Conservation (phyloP, 92 coral and sea anemone genomes). For the Ricordea florida region DNA sequence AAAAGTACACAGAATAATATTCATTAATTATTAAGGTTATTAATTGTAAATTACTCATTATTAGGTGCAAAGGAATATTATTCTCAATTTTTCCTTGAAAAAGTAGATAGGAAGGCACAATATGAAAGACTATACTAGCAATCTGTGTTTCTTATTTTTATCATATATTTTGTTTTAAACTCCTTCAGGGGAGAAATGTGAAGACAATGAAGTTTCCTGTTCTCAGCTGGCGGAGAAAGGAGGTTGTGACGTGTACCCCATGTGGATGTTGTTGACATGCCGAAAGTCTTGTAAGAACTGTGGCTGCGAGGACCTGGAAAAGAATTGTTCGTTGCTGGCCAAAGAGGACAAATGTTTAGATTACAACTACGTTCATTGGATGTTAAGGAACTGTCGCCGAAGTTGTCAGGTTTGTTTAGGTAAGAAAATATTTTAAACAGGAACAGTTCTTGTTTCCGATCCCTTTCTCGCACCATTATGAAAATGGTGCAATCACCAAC, state of each 20-base stretch:
- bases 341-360: conserved; percentile 13
- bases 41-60: too few species aligned
- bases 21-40: too few species aligned
- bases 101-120: too few species aligned
- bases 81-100: too few species aligned
- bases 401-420: conserved; percentile 45
- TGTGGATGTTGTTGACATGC: conserved; percentile 37
- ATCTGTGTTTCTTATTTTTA: too few species aligned
- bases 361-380: conserved; percentile 8
- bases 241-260: conserved; percentile 3
- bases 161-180: background rate
- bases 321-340: conserved; percentile 25
- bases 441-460: background rate
- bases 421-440: background rate
- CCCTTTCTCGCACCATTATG: background rate
- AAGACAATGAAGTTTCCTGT: conserved; percentile 10
- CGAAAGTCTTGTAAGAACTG: conserved; percentile 35
- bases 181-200: background rate
- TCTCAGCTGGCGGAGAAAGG: conserved; percentile 17
- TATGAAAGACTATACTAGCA: too few species aligned
- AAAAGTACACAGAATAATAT: too few species aligned
- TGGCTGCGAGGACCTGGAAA: conserved; percentile 22
- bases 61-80: too few species aligned
- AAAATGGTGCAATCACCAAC: background rate
- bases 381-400: conserved; percentile 32